A percentile compares a stretch with the other conserved stretches of the same genome.
These are phyloP conservation scores for Catamblyrhynchus diadema DNA, from an alignment of 2,797 vertebrate genomes.

Conservation along the genomic window DNA sequence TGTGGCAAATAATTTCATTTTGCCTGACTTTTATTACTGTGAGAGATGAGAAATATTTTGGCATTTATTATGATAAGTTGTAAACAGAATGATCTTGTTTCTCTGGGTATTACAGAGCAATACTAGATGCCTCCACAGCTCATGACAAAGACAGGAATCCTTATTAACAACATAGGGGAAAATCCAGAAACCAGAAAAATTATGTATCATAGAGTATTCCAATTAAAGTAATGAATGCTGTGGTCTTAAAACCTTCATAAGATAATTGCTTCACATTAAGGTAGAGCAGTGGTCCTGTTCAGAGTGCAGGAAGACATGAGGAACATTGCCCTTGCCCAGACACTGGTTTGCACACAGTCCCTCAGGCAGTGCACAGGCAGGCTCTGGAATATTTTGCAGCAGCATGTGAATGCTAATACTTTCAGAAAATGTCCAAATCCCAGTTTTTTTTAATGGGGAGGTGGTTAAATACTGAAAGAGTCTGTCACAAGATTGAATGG, in stretches of 20 bases:
- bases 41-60: neutral
- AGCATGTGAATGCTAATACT: neutral
- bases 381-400: neutral
- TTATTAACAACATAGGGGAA: neutral
- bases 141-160: neutral
- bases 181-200: neutral
- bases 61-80: neutral
- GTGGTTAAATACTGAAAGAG: neutral
- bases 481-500: neutral
- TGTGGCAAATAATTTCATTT: neutral
- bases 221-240: neutral
- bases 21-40: neutral
- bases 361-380: neutral
- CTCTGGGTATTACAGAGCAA: neutral
- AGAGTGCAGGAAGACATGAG: neutral
- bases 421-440: neutral
- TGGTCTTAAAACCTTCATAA: neutral
- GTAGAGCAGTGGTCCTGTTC: neutral
- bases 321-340: neutral
- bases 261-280: neutral
- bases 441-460: neutral
- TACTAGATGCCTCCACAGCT: neutral
- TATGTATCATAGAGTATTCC: neutral
- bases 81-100: neutral
- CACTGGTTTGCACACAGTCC: rapidly evolving